Base-by-base conservation (phyloP, 2,113 vertebrate species). In the Crypturellus undulatus region DNA sequence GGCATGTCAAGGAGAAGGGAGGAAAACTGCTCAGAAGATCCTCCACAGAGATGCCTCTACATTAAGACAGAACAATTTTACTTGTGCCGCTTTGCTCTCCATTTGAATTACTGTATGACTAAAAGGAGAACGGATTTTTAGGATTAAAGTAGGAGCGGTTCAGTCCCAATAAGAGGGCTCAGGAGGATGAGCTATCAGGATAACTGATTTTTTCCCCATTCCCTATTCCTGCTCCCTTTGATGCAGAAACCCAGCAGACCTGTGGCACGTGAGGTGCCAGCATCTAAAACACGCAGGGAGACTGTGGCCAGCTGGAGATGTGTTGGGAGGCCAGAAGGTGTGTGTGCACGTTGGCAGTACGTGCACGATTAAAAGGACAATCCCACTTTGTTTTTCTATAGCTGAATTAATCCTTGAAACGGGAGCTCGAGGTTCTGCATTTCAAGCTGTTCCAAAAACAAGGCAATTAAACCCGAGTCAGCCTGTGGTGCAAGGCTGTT, bases 271-370 rank as follows among this genome's bases (percentile, higher is more conserved):
- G 40, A 2, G 1, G 6, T 86, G 69, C 56, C 76, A 68, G 64
- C 34, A 25, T 81, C 20, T 64, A 26, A n/a, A 81, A 30, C 3
- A 10, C 11, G 68, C n/a, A 26, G 10, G 67, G 49, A 40, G 54
- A 51, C 10, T 19, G 30, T 75, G 56, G 26, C 72, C 21, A 10
- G 30, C 0, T 0, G 47, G 47, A 9, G 6, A 63, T 4, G 12
- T 54, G 19, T 11, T 4, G 0, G 0, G 1, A 71, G 49, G 51
- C 62, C 59, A 68, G 17, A 68, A 32, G 17, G 10, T 0, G 10
- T 26, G 16, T 22, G 11, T 70, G 28, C 34, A 26, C 1, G 0
- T 28, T 83, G n/a, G 68, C 9, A 3, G 38, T 28, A 43, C 15
- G 18, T 2, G 1, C 32, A 7, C 8, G 49, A 3, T 36, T 25